Base-by-base conservation (phyloP, 53 echinoderm and acorn worm genomes). In the Astropecten irregularis region DNA sequence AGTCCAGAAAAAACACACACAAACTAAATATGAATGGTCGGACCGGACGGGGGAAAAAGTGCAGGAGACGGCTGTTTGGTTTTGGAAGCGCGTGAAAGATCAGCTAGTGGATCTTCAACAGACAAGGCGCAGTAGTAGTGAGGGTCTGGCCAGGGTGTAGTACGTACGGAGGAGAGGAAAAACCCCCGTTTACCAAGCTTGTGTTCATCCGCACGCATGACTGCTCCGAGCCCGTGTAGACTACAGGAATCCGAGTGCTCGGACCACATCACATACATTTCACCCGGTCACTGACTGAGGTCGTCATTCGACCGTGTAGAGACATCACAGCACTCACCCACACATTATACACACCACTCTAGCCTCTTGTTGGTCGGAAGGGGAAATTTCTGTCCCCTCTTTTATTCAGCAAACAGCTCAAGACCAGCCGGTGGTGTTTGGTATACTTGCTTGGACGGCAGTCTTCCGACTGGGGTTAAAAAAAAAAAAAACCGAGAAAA, bases 241-340 rank as follows among this genome's bases (percentile, higher is more conserved):
- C 46, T 44, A 18, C 54, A 54, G 68, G 68, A 44, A 44, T 40
- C 25, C 40, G 57, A n/a, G 31, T 33, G 19, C 30, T 18, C 26
- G 59, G 42, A 29, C 70, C 76, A 42, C 13, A 25, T 14, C 76
- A 42, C 30, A 59, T 57, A n/a, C n/a, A n/a, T n/a, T n/a, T n/a
- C 40, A 58, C 25, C 23, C 59, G 76, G 76, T 76, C 76, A 76
- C 40, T 76, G 76, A 76, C 76, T 76, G 76, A 28, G 13, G 2
- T 2, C 28, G 59, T 42, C 76, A 76, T 5, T 42, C 40, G 30
- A 76, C 76, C 76, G 76, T n/a, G n/a, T n/a, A n/a, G n/a, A n/a
- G n/a, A n/a, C n/a, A n/a, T n/a, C n/a, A n/a, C n/a, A n/a, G n/a
- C n/a, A n/a, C n/a, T n/a, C n/a, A n/a, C n/a, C n/a, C n/a, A n/a